Evolutionary conservation across 2,888 invertebrate genomes (phyloP).

Genomic region (Biston betularia): DNA sequence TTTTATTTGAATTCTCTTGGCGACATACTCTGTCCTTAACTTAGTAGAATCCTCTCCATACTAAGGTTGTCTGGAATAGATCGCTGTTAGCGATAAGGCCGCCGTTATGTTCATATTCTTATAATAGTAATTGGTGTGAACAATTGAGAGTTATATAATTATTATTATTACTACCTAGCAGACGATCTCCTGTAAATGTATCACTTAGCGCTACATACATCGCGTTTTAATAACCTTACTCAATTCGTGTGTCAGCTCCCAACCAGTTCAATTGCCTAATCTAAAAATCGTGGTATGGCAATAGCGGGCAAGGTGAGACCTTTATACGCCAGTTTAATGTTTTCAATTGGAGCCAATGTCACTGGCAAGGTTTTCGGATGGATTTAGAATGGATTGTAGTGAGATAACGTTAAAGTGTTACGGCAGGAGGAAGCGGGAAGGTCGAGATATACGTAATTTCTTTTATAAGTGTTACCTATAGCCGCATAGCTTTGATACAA

Average conservation of each 20-base stretch:
- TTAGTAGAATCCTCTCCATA: too few species aligned
- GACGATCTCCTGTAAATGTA: too few species aligned
- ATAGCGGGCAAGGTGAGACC: conserved; percentile 55
- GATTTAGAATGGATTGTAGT: conserved; percentile 40
- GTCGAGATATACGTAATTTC: conserved; percentile 13
- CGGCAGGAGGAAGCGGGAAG: conserved; percentile 23
- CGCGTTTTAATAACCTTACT: conserved; percentile 14
- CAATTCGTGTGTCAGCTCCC: conserved; percentile 13
- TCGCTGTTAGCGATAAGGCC: too few species aligned
- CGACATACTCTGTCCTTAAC: too few species aligned
- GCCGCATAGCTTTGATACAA: not conserved
- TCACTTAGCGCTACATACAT: not conserved
- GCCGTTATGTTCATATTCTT: too few species aligned
- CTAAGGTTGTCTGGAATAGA: too few species aligned
- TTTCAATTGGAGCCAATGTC: conserved; percentile 63
- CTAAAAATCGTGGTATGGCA: conserved; percentile 47
- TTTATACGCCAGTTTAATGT: conserved; percentile 52
- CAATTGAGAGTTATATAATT: too few species aligned
- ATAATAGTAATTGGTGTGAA: too few species aligned
- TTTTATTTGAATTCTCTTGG: too few species aligned
- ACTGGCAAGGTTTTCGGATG: conserved; percentile 54
- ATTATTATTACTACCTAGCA: too few species aligned
- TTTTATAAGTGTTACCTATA: conserved; percentile 3
- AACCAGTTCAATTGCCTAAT: conserved; percentile 55
- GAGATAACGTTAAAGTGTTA: conserved; percentile 24